A percentile compares a stretch with the other conserved stretches of the same genome.
Evolutionary conservation across 2,113 vertebrate species (phyloP).

Genomic region (Vidua macroura): DNA sequence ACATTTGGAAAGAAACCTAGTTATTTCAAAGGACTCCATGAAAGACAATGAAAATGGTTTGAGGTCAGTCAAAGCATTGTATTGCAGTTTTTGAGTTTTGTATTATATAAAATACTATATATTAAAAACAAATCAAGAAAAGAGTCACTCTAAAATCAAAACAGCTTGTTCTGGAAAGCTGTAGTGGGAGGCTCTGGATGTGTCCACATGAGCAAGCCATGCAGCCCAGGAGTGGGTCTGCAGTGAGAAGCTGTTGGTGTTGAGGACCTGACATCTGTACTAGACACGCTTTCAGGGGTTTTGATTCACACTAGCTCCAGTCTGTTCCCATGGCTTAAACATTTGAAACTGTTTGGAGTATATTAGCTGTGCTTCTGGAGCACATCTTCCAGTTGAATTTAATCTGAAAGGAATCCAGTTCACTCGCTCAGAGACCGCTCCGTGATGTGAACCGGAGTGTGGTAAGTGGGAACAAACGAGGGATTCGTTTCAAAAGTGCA

Average conservation of each 20-base stretch:
- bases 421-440: background rate
- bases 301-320: constrained; percentile 37
- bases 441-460: constrained; percentile 45
- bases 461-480: constrained; percentile 38
- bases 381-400: constrained; percentile 62
- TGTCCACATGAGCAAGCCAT: background rate
- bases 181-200: background rate
- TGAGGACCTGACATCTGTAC: constrained; percentile 40
- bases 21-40: constrained; percentile 23
- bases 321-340: constrained; percentile 58
- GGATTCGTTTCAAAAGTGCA: background rate
- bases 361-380: constrained; percentile 63
- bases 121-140: constrained; percentile 49
- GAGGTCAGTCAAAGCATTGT: constrained; percentile 60
- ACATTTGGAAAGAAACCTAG: constrained; percentile 44
- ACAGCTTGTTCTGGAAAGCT: constrained; percentile 43
- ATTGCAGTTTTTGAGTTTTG: constrained; percentile 32
- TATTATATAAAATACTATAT: constrained; percentile 59
- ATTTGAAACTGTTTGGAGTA: constrained; percentile 6
- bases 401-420: constrained; percentile 68
- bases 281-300: background rate
- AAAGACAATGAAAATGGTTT: constrained; percentile 57
- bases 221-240: background rate
- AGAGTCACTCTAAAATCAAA: constrained; percentile 38
- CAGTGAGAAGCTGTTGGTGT: constrained; percentile 8